phyloP scores from a whole-genome alignment of 2,797 vertebrate genomes.

The Geotrypetes seraphini region DNA sequence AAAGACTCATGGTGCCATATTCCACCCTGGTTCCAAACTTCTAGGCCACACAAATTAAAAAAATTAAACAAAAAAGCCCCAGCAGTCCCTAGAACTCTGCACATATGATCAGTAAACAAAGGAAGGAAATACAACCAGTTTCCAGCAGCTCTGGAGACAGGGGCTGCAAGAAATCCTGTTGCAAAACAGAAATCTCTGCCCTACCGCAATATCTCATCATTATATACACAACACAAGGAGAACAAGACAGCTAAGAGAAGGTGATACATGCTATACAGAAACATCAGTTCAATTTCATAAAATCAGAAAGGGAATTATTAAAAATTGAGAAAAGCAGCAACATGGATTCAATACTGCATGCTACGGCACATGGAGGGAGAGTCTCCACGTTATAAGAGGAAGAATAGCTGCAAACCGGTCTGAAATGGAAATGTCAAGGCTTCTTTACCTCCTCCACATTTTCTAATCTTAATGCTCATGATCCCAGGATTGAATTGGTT shows the following conservation, averaged over 20 bases:
- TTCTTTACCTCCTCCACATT: constrained; percentile 36
- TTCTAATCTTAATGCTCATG: constrained; percentile 54
- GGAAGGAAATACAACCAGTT: too few species aligned
- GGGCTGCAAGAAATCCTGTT: too few species aligned
- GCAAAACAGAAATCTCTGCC: too few species aligned
- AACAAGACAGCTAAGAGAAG: constrained; percentile 39
- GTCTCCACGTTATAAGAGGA: constrained; percentile 46
- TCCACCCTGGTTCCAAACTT: too few species aligned
- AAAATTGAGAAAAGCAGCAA: constrained; percentile 42
- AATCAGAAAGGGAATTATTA: constrained; percentile 4
- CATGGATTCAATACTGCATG: constrained; percentile 77
- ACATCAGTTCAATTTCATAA: too few species aligned
- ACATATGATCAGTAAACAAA: too few species aligned
- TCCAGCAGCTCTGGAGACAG: too few species aligned
- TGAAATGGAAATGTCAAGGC: constrained; percentile 37
- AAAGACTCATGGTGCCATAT: too few species aligned
- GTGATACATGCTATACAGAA: constrained; percentile 49
- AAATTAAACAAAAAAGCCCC: too few species aligned
- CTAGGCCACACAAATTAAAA: too few species aligned
- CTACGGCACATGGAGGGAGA: constrained; percentile 69
- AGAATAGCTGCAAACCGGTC: constrained; percentile 35
- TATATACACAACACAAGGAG: constrained; percentile 33
- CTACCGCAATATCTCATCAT: too few species aligned
- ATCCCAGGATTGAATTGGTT: constrained; percentile 56
- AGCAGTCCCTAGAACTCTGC: too few species aligned